Conservation (phyloP, 2,797 vertebrate genomes). For the Dryobates pubescens region DNA sequence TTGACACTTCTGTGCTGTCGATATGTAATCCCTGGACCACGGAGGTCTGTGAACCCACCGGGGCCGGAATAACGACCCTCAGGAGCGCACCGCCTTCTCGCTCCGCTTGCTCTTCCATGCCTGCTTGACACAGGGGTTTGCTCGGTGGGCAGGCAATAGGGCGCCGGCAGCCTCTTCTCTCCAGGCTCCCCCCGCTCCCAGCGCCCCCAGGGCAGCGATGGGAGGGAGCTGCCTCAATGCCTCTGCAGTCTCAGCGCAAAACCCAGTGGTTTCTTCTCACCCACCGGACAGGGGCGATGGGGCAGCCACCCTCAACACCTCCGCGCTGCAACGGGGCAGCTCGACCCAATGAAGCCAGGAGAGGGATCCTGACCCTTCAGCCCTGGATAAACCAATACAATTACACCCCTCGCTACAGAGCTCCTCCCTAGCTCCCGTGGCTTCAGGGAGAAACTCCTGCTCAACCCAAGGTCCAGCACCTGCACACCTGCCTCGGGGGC, state of each 20-base stretch:
- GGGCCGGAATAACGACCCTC: neutral
- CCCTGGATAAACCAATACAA: neutral
- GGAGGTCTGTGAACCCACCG: neutral
- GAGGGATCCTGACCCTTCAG: neutral
- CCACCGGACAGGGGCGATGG: accelerated
- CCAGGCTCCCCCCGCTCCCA: neutral
- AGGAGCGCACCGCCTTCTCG: neutral
- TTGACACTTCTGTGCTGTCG: neutral
- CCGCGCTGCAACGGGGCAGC: neutral
- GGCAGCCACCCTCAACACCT: neutral
- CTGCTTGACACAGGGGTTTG: accelerated
- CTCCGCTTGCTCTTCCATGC: accelerated
- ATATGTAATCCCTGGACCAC: neutral
- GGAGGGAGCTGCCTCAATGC: neutral
- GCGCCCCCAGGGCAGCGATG: neutral
- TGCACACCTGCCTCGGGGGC: neutral
- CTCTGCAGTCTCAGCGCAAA: neutral
- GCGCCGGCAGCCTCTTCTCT: neutral
- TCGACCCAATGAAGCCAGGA: accelerated
- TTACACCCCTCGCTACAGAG: accelerated
- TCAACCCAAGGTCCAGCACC: accelerated
- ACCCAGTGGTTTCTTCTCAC: neutral
- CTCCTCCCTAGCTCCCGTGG: neutral
- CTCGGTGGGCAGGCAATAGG: neutral
- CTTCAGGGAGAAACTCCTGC: neutral